Evolutionary conservation across 1,140 invertebrate species (phyloP).

Genomic region (Agrilus planipennis): DNA sequence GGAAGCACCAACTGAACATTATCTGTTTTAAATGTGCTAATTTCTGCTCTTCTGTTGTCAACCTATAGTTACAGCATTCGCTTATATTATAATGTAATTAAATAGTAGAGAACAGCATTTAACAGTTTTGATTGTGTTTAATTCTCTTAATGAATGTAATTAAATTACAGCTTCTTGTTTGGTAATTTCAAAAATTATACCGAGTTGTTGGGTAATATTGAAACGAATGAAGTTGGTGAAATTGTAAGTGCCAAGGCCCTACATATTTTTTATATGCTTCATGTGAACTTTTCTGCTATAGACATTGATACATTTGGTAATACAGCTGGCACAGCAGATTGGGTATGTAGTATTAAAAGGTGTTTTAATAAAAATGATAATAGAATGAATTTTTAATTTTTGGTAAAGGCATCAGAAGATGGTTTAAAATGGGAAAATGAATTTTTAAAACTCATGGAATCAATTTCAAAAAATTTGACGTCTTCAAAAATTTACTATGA

Average conservation of each 20-base stretch:
- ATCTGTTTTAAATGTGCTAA: no score
- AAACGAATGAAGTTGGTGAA: constrained; percentile 43
- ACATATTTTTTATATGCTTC: constrained; percentile 48
- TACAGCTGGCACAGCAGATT: constrained; percentile 57
- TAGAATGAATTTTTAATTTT: constrained; percentile 1
- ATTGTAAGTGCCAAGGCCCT: constrained; percentile 52
- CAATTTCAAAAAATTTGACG: constrained; percentile 30
- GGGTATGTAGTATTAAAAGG: constrained; percentile 36
- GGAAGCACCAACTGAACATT: no score
- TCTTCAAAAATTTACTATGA: constrained; percentile 44
- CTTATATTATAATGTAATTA: no score
- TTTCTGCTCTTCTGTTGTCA: no score
- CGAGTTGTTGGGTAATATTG: constrained; percentile 49
- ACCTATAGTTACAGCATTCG: no score
- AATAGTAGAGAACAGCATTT: no score
- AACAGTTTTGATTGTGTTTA: no score
- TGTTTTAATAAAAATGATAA: constrained; percentile 3
- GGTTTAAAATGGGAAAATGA: constrained; percentile 52
- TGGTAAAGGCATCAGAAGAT: constrained; percentile 42
- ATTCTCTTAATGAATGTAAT: no score
- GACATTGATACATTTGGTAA: constrained; percentile 53
- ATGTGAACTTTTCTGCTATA: constrained; percentile 53
- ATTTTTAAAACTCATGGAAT: constrained; percentile 42
- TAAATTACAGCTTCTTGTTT: constrained; percentile 42
- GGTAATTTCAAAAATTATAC: constrained; percentile 53